Evolutionary conservation across 2,797 vertebrate genomes (phyloP), one percentile per base, ranked within the genome.

Genomic region (Synanceia verrucosa): DNA sequence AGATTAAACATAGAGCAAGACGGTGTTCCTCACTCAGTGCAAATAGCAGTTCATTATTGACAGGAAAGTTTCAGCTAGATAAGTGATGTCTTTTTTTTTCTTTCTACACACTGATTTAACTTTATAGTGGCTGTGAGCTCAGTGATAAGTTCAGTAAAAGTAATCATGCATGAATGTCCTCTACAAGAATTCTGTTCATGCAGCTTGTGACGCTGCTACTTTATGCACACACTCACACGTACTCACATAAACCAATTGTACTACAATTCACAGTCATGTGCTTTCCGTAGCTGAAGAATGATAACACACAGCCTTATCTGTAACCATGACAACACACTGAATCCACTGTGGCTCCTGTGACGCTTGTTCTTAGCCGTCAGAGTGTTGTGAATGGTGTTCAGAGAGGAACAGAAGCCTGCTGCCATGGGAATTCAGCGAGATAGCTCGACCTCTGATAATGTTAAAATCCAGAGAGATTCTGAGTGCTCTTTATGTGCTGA

Each of bases 301-400:
- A 88, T 86, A 86, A 84, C 65, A 26, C 68, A 72, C 65, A 51
- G 44, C 59, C 85, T 86, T 86, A 90, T 90, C 84, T 48, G 86
- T 84, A 78, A 85, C 87, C 82, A 82, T 85, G 87, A 76, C 77
- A 81, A 87, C 79, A 18, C 48, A 29, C 70, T 68, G 51, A 68
- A 83, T 83, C 64, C 78, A 75, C 52, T 7, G 56, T 44, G 50
- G 77, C 55, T 68, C 63, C 71, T 84, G 69, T 81, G 85, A 88
- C 58, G 75, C 73, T 60, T 50, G 73, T 59, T 81, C 78, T 81
- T 85, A 79, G 82, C 77, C 23, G 23, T 70, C 63, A 50, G 70
- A 78, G 82, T 78, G 82, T 51, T 3, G 31, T 77, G 82, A 88
- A 84, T 70, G 74, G 69, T 58, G 73, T 73, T 65, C 6, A 81